phyloP scores from a whole-genome alignment of 2,888 invertebrate genomes.

The Therioaphis trifolii region DNA sequence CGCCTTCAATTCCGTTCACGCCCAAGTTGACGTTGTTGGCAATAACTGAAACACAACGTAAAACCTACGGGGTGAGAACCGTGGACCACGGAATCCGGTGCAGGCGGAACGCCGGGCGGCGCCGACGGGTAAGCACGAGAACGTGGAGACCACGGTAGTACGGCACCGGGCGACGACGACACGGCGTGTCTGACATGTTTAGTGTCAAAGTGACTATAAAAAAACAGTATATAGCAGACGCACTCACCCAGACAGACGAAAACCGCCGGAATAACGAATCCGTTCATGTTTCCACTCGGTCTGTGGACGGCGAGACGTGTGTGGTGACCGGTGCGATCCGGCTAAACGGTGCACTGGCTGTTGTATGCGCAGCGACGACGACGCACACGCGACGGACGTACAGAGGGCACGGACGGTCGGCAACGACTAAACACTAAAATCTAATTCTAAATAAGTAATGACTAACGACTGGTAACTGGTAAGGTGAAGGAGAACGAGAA shows the following conservation, averaged over 20 bases:
- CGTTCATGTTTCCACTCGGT: neutral
- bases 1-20: constrained; percentile 44
- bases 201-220: neutral
- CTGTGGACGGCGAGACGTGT: neutral
- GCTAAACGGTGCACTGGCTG: neutral
- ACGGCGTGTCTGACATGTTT: too few species aligned
- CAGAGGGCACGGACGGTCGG: neutral
- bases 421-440: too few species aligned
- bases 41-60: constrained; percentile 10
- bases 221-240: neutral
- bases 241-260: constrained; percentile 37
- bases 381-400: neutral
- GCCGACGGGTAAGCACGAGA: neutral
- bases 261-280: neutral
- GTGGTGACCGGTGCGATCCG: neutral
- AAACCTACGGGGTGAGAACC: too few species aligned
- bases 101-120: neutral
- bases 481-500: neutral
- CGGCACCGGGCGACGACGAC: neutral
- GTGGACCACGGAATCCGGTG: too few species aligned
- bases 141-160: neutral
- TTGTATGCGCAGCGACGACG: too few species aligned
- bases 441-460: too few species aligned
- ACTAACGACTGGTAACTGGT: neutral
- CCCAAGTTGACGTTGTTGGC: constrained; percentile 39